Percentiles rank a stretch among this genome's conserved stretches.
Conservation (phyloP, 2,113 vertebrate species). For the Poeciliopsis prolifica region DNA sequence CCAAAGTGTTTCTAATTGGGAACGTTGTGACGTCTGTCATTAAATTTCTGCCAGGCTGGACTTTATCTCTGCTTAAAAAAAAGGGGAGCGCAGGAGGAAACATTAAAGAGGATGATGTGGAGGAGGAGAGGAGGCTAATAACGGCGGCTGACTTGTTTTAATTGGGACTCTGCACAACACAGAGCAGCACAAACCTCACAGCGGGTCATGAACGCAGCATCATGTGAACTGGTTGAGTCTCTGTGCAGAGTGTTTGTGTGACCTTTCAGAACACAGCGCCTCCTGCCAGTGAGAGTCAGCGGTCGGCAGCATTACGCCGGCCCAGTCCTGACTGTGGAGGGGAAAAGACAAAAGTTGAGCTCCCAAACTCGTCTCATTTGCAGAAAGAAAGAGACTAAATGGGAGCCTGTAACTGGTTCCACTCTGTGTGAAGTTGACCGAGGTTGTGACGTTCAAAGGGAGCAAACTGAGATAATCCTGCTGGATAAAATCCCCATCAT, state of each 20-base stretch:
- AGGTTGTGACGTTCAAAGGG: conserved; percentile 38
- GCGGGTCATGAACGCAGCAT: conserved; percentile 13
- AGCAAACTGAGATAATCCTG: conserved; percentile 35
- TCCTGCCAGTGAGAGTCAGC: conserved; percentile 38
- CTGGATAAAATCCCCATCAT: conserved; percentile 8
- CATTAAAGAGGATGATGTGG: conserved; percentile 10
- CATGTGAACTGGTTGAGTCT: conserved; percentile 16
- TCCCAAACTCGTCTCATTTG: conserved; percentile 19
- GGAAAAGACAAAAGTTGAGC: neutral
- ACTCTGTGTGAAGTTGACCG: conserved; percentile 22
- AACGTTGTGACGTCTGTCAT: neutral
- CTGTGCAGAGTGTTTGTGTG: conserved; percentile 29
- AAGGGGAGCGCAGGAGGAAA: neutral
- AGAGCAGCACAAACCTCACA: conserved; percentile 34
- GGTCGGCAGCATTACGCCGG: neutral
- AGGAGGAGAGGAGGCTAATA: conserved; percentile 56
- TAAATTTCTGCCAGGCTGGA: neutral
- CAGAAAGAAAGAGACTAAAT: conserved; percentile 33
- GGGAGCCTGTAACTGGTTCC: neutral
- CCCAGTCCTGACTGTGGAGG: conserved; percentile 6
- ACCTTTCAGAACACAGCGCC: conserved; percentile 10
- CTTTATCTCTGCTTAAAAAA: conserved; percentile 58
- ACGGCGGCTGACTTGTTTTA: conserved; percentile 68
- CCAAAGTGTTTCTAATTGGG: no score
- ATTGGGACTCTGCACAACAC: conserved; percentile 49